Evolutionary conservation across 92 coral and sea anemone species (phyloP).

Genomic region (Anthopleura xanthogrammica): DNA sequence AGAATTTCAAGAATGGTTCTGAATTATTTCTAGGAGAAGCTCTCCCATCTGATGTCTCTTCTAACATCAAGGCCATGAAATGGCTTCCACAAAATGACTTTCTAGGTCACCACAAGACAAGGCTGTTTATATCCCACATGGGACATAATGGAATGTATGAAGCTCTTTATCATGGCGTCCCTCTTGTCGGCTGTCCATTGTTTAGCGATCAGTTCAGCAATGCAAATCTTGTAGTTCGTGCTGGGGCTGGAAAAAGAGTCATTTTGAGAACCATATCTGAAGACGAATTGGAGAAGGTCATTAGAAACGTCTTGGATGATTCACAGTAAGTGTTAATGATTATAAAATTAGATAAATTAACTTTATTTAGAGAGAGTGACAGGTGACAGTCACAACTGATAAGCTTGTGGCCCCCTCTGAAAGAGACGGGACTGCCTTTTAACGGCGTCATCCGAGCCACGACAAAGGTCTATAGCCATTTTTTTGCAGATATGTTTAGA

Average conservation of each 20-base stretch:
- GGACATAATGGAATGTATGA: conserved; percentile 49
- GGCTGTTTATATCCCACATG: conserved; percentile 39
- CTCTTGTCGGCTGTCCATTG: conserved; percentile 45
- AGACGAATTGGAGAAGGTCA: conserved; percentile 1
- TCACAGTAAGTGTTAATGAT: not conserved
- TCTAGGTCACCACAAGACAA: conserved; percentile 45
- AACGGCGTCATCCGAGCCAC: too few species aligned
- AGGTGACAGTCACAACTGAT: too few species aligned
- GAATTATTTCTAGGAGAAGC: not conserved
- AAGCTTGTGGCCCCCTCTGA: too few species aligned
- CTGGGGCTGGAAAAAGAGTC: conserved; percentile 25
- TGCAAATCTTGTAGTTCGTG: conserved; percentile 16
- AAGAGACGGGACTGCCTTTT: too few species aligned
- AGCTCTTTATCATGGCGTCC: conserved; percentile 48
- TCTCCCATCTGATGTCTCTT: not conserved
- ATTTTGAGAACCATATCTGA: not conserved
- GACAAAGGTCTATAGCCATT: too few species aligned
- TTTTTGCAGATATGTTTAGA: too few species aligned
- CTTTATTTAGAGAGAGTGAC: too few species aligned
- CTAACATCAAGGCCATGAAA: conserved; percentile 35
- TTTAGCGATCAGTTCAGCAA: conserved; percentile 54
- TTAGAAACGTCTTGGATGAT: not conserved
- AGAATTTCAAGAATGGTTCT: not conserved
- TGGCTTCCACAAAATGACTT: conserved; percentile 65
- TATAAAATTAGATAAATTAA: too few species aligned